phyloP scores from a whole-genome alignment of 1,140 invertebrate species.

The Caenorhabditis tropicalis region DNA sequence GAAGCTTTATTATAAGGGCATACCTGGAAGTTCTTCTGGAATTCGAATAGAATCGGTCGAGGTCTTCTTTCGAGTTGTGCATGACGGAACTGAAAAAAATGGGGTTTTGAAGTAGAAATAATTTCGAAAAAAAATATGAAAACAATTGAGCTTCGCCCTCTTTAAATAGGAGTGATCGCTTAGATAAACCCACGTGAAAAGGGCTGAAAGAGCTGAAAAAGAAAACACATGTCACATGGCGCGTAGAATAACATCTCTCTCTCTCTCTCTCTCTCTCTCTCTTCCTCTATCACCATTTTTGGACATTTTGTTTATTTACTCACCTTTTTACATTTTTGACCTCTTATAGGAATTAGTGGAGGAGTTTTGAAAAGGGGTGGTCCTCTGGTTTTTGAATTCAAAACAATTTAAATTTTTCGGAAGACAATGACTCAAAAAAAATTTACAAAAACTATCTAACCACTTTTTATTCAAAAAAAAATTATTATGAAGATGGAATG shows the following conservation, averaged over 20 bases:
- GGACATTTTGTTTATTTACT: not conserved
- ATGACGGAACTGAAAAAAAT: not conserved
- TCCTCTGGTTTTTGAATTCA: too few relatives aligned
- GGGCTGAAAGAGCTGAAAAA: not conserved
- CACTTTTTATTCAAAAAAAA: not conserved
- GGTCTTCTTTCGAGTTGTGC: not conserved
- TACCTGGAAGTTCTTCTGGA: slow-evolving; percentile 21
- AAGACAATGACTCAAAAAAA: too few relatives aligned
- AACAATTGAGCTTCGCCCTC: not conserved
- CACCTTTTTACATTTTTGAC: not conserved
- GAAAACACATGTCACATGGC: not conserved
- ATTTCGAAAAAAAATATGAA: not conserved
- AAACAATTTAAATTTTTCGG: too few relatives aligned
- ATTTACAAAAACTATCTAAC: not conserved
- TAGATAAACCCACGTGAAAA: not conserved
- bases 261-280: too few relatives aligned
- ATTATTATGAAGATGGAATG: not conserved
- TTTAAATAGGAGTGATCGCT: not conserved
- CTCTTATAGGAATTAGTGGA: not conserved
- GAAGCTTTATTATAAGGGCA: too few relatives aligned
- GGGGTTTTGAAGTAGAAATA: not conserved
- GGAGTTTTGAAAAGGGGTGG: not conserved
- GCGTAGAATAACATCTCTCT: slow-evolving; percentile 1
- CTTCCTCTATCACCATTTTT: not conserved
- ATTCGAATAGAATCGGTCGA: not conserved